A percentile compares a stretch with the other conserved stretches of the same genome.
Evolutionary conservation across 1,140 invertebrate genomes (phyloP).

Genomic region (Plutomurus gul): DNA sequence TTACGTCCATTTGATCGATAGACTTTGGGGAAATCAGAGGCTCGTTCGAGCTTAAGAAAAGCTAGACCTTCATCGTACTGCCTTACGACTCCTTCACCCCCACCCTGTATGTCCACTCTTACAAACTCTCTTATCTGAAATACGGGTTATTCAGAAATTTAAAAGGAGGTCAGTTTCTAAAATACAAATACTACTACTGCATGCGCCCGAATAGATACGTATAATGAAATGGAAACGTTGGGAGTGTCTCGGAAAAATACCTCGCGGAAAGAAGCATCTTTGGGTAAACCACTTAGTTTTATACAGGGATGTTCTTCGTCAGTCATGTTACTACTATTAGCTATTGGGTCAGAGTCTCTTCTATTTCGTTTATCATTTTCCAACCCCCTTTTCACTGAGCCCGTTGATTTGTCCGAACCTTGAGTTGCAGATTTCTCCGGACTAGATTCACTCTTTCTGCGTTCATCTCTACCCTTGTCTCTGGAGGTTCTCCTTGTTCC

Average conservation of each 20-base stretch:
- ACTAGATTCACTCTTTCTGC: constrained; percentile 16
- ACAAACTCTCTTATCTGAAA: constrained; percentile 48
- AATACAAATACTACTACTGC: no score
- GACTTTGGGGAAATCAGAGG: constrained; percentile 37
- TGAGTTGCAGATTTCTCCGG: constrained; percentile 22
- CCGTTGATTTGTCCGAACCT: not conserved
- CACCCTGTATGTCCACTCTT: constrained; percentile 43
- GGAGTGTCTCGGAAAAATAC: not conserved
- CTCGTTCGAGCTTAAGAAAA: constrained; percentile 39
- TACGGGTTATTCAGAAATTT: no score
- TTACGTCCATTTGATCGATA: constrained; percentile 40
- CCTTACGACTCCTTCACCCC: constrained; percentile 43
- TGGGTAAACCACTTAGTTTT: constrained; percentile 41
- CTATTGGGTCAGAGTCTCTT: constrained; percentile 19
- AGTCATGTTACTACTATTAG: constrained; percentile 17
- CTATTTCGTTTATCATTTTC: not conserved
- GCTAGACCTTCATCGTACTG: constrained; percentile 43
- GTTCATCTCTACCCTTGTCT: constrained; percentile 36
- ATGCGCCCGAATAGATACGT: no score
- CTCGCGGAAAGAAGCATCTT: constrained; percentile 47
- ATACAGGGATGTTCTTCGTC: constrained; percentile 33
- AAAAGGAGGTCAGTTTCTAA: no score
- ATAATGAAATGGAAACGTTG: not conserved
- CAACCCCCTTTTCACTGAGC: not conserved
- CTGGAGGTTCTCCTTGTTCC: constrained; percentile 34